Evolutionary conservation across 2,888 invertebrate genomes (phyloP), one percentile per base, ranked within the genome.

Genomic region (Pyralis farinalis): DNA sequence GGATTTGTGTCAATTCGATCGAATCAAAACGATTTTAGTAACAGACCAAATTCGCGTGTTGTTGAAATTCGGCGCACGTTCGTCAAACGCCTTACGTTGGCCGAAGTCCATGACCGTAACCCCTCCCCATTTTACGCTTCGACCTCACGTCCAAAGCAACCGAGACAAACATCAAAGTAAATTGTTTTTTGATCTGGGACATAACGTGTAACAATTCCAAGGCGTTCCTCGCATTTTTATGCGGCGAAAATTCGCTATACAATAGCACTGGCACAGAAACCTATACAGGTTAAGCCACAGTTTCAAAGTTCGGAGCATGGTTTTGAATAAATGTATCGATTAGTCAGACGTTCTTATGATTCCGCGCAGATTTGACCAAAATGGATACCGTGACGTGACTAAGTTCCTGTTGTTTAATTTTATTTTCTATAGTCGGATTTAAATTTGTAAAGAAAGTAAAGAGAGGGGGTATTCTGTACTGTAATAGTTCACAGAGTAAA

Each of bases 111-210:
- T 71, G 80, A 64, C 79, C 72, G 75, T 76, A 75, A 77, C 73
- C 78, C 63, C 56, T 49, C 55, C 60, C n/a, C 62, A 55, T 21
- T 25, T 53, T 53, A 56, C 50, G 70, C 68, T 76, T 61, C 65
- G 68, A 65, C 62, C 71, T 71, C 80, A 82, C 81, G 82, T 83
- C 68, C 72, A 16, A 22, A 21, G 9, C 49, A 51, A 25, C 16
- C 25, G 49, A 76, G 75, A 83, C 81, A 81, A 77, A 59, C 70
- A 76, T 76, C 78, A 72, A 71, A 75, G 70, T 71, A 79, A 80
- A 79, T 77, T 70, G 71, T 76, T 70, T 71, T 79, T 79, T 78
- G 75, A 82, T 82, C 77, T 75, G 69, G 75, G 71, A 66, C 77
- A 67, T 57, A 65, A 76, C 81, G 76, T 78, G 78, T 65, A 60